Percentiles rank a stretch among this genome's conserved stretches.
Conservation (phyloP, 2,113 vertebrate species). For the Fulica atra region DNA sequence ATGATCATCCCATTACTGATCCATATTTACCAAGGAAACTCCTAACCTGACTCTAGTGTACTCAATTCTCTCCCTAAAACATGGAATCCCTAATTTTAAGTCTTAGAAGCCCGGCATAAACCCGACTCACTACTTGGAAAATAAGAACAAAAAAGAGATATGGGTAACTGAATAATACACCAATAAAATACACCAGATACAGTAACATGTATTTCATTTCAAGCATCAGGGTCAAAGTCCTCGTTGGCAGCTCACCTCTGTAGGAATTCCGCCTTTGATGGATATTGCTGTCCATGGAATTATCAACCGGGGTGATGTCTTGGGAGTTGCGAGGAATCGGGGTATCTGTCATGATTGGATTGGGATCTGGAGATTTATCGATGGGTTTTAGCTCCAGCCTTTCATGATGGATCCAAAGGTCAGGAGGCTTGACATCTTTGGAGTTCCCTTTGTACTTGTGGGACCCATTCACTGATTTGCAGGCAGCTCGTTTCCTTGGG, state of each 20-base stretch:
- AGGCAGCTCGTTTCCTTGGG: conserved; percentile 92
- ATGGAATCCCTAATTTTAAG: background rate
- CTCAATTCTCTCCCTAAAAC: background rate
- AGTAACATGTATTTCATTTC: background rate
- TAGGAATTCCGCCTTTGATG: conserved; percentile 96
- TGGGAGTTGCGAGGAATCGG: conserved; percentile 95
- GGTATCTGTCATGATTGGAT: conserved; percentile 96
- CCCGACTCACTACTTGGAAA: background rate
- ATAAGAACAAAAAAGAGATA: background rate
- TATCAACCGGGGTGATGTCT: conserved; percentile 93
- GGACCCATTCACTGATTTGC: conserved; percentile 93
- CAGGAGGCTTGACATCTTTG: conserved; percentile 96
- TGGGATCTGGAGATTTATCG: conserved; percentile 96
- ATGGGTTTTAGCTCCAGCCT: conserved; percentile 96
- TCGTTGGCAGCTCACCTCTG: conserved; percentile 76
- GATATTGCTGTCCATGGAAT: conserved; percentile 88
- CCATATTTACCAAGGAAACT: background rate
- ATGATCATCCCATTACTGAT: background rate
- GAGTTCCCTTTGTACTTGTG: conserved; percentile 98
- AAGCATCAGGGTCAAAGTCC: background rate
- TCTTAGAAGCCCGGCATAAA: background rate
- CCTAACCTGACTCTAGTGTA: background rate
- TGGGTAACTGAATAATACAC: background rate
- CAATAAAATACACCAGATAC: background rate
- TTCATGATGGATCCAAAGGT: conserved; percentile 98